Base-by-base conservation (phyloP, 2,888 invertebrate species). In the Parapristionchus giblindavisi region DNA sequence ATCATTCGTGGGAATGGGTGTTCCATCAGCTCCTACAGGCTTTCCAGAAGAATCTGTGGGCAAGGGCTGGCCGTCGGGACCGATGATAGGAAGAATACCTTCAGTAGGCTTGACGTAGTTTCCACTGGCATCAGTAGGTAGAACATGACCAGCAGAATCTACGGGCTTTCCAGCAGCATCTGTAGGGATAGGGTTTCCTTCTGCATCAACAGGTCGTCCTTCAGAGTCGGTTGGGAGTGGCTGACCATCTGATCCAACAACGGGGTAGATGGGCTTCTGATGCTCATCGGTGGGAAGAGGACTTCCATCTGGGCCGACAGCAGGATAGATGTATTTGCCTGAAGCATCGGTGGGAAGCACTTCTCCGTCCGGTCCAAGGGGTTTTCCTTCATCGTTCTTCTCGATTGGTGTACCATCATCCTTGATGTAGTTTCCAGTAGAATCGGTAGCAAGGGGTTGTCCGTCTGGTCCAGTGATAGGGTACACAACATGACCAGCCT, bases 231-330 rank as follows among this genome's bases (percentile, higher is more conserved):
- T 84, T 8, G 72, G 72, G 14, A 80, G 75, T 2, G 76, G 76
- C 72, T 77, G 74, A 14, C 79, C 81, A 60, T 85, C 80, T 17
- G 77, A 75, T 1, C 79, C 82, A 32, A 83, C 48, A 40, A 81
- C 74, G 3, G 81, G 81, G 52, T 52, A 58, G 54, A 34, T 52
- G 38, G 32, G 65, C 63, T 51, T 51, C 38, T 32, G 43, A 43
- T 29, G 54, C 3, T 21, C 54, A n/a, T 83, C 80, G 29, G 79
- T 81, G 29, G 78, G 77, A 17, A 80, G 68, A 8, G 75, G 65
- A 1, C 51, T 36, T 0, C 77, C 76, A 56, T 79, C 81, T n/a
- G 78, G 77, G n/a, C 75, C 77, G 5, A 77, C 52, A 29, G 80
- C 77, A n/a, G n/a, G n/a, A n/a, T n/a, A n/a, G n/a, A 29, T 63